Conservation (phyloP, 2,797 vertebrate species). For the Phrynocephalus guinanensis region DNA sequence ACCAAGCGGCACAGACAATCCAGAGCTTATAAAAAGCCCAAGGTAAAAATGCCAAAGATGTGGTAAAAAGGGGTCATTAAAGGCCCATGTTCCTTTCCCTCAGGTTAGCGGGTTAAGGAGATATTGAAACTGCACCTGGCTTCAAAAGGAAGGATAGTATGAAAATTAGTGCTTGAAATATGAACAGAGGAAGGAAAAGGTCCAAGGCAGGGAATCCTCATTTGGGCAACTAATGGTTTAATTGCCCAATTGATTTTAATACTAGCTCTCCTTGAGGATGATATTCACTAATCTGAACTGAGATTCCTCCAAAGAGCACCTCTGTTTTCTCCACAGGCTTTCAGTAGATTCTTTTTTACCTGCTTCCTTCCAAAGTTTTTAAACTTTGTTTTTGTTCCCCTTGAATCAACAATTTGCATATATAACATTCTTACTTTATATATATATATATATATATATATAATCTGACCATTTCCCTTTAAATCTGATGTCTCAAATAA, state of each 20-base stretch:
- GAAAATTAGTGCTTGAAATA: not conserved
- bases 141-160: not conserved
- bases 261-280: not conserved
- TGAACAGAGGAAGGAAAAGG: not conserved
- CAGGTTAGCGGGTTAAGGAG: not conserved
- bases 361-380: not conserved
- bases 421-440: not conserved
- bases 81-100: not conserved
- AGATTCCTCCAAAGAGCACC: slow-evolving; percentile 32
- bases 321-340: not conserved
- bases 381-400: not conserved
- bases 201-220: not conserved
- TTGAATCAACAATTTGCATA: not conserved
- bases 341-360: fast-evolving
- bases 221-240: not conserved
- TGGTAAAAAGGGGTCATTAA: not conserved
- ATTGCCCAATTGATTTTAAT: not conserved
- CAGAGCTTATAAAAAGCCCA: not conserved
- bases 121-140: not conserved
- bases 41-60: not conserved
- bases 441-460: not conserved
- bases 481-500: not conserved
- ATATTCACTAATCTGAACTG: not conserved
- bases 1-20: not conserved
- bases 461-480: not conserved